Conservation (phyloP, 2,113 vertebrate species). For the Plecotus auritus region DNA sequence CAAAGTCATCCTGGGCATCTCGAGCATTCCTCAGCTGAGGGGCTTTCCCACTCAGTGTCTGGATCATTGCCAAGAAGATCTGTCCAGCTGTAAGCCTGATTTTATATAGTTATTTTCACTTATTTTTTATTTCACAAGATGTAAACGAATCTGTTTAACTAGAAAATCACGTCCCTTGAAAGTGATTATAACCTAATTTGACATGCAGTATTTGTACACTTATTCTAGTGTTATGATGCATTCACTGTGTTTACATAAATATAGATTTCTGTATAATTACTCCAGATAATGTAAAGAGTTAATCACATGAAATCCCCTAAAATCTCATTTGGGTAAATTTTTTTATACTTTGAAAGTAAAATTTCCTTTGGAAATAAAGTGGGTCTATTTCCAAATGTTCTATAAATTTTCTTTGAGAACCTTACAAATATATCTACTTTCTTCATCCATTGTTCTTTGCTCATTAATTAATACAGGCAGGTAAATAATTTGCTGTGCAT, state of each 20-base stretch:
- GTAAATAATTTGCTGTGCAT: not conserved
- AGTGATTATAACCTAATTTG: constrained; percentile 81
- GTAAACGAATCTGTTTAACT: constrained; percentile 75
- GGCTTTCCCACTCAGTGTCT: constrained; percentile 53
- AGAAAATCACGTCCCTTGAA: constrained; percentile 74
- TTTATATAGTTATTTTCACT: constrained; percentile 76
- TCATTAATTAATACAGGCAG: constrained; percentile 8
- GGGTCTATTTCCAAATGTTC: not conserved
- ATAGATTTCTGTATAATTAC: constrained; percentile 74
- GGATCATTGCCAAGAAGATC: constrained; percentile 70
- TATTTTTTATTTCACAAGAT: constrained; percentile 80
- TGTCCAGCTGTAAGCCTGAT: constrained; percentile 76
- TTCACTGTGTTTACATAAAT: constrained; percentile 82
- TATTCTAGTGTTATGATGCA: constrained; percentile 79
- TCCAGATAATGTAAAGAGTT: constrained; percentile 73
- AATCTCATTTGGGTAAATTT: constrained; percentile 55
- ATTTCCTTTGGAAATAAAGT: constrained; percentile 42
- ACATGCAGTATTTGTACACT: constrained; percentile 79
- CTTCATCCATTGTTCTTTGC: not conserved
- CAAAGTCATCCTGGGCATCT: not conserved
- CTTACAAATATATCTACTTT: not conserved
- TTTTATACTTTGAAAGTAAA: constrained; percentile 45
- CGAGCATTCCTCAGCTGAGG: constrained; percentile 52
- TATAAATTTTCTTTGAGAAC: not conserved
- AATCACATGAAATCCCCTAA: constrained; percentile 61